phyloP scores from a whole-genome alignment of 2,797 vertebrate species.

The Lateolabrax maculatus region DNA sequence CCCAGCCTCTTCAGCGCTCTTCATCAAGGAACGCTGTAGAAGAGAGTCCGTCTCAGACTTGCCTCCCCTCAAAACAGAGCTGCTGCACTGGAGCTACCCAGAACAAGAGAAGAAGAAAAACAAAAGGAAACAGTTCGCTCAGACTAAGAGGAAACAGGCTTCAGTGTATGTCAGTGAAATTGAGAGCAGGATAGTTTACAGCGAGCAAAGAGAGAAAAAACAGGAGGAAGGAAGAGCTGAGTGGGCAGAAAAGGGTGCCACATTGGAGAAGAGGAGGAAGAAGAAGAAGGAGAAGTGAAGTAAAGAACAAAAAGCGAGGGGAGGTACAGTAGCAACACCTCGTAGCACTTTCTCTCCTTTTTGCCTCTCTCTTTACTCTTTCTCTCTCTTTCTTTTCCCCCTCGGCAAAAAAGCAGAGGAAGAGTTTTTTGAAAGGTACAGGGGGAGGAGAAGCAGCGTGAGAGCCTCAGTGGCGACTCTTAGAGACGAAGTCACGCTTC shows the following conservation, averaged over 20 bases:
- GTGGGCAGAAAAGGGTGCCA: slow-evolving; percentile 50
- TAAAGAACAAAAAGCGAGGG: slow-evolving; percentile 51
- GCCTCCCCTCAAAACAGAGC: slow-evolving; percentile 38
- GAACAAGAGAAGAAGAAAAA: slow-evolving; percentile 35
- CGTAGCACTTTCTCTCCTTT: slow-evolving; percentile 48
- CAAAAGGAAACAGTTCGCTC: slow-evolving; percentile 38
- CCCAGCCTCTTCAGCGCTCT: slow-evolving; percentile 34
- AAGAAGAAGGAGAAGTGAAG: slow-evolving; percentile 46
- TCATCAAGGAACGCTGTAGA: slow-evolving; percentile 54
- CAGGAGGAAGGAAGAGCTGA: slow-evolving; percentile 45
- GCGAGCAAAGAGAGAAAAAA: slow-evolving; percentile 12
- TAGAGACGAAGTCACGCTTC: slow-evolving; percentile 52
- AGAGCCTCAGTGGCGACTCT: slow-evolving; percentile 43
- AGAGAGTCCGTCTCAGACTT: slow-evolving; percentile 57
- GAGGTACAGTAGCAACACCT: slow-evolving; percentile 54
- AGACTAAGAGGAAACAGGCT: slow-evolving; percentile 42
- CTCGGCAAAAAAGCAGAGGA: slow-evolving; percentile 40
- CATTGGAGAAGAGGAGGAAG: slow-evolving; percentile 56
- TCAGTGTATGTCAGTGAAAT: slow-evolving; percentile 34
- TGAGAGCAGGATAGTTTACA: slow-evolving; percentile 48
- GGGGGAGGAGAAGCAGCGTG: slow-evolving; percentile 52
- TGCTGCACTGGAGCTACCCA: slow-evolving; percentile 45
- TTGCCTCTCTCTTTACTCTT: slow-evolving; percentile 28
- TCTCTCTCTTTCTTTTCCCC: slow-evolving; percentile 36
- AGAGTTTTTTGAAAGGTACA: slow-evolving; percentile 57